These are phyloP conservation scores for Drosophila lowei DNA, from an alignment of 1,140 invertebrate species.

Conservation along the genomic window DNA sequence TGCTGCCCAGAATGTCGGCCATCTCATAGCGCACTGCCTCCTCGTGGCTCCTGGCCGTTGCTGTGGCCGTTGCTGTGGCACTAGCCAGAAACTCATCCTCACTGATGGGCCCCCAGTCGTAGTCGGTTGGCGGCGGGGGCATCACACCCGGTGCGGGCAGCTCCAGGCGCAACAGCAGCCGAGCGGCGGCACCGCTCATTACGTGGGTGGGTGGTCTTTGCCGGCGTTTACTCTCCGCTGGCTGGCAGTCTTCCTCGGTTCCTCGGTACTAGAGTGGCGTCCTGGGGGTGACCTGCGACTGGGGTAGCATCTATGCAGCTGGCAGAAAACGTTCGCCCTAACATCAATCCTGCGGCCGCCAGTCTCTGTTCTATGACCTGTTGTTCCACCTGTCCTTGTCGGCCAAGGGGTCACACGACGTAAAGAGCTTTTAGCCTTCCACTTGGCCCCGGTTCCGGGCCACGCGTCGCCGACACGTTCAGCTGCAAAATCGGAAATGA, in stretches of 20 bases:
- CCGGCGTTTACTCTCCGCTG: constrained; percentile 13
- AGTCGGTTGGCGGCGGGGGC: constrained; percentile 52
- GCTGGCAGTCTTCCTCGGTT: background rate
- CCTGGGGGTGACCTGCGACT: background rate
- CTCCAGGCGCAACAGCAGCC: constrained; percentile 56
- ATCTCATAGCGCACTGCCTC: constrained; percentile 45
- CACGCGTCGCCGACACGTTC: constrained; percentile 64
- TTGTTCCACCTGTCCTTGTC: constrained; percentile 2
- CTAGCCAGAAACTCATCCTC: constrained; percentile 63
- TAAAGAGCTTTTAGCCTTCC: constrained; percentile 35
- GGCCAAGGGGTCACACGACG: constrained; percentile 6
- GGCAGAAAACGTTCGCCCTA: constrained; percentile 41
- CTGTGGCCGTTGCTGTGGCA: constrained; percentile 40
- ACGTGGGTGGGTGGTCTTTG: background rate
- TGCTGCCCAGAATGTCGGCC: constrained; percentile 29
- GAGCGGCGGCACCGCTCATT: constrained; percentile 41
- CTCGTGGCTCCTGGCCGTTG: too few relatives aligned
- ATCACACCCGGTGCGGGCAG: constrained; percentile 44
- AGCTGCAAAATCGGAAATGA: constrained; percentile 77
- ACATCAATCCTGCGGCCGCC: constrained; percentile 56
- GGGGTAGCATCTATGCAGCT: constrained; percentile 46
- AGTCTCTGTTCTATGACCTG: constrained; percentile 8
- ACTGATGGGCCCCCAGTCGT: constrained; percentile 56
- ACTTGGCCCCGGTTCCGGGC: constrained; percentile 2
- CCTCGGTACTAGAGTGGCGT: background rate